A percentile compares a stretch with the other conserved stretches of the same genome.
Conservation (phyloP, 2,113 vertebrate species). For the Macrotis lagotis region DNA sequence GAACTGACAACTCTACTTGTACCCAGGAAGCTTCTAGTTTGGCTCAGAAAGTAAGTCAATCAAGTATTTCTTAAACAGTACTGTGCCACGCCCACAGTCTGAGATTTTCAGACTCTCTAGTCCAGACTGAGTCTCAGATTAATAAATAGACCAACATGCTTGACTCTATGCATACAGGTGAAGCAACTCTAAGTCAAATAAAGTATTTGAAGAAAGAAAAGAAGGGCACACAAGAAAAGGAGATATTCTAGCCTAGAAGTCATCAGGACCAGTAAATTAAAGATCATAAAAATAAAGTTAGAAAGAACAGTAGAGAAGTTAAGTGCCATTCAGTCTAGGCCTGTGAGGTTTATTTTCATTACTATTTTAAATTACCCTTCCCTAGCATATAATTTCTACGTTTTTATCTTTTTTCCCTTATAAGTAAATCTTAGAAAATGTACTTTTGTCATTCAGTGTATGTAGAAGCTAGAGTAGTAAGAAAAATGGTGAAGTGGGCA, state of each 20-base stretch:
- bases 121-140: background rate
- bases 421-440: background rate
- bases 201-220: background rate
- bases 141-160: background rate
- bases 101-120: background rate
- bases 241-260: background rate
- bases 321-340: background rate
- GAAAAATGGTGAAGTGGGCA: background rate
- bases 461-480: background rate
- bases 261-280: no score
- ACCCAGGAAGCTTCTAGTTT: background rate
- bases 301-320: background rate
- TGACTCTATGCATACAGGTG: background rate
- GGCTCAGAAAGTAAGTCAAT: background rate
- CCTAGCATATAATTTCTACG: background rate
- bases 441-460: background rate
- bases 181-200: background rate
- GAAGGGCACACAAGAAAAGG: background rate
- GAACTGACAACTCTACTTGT: background rate
- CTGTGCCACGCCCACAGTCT: background rate
- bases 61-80: background rate
- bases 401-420: background rate
- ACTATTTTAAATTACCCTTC: background rate
- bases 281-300: background rate
- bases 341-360: background rate